Conservation (phyloP, 2,113 vertebrate species). For the Brachyhypopomus occidentalis region DNA sequence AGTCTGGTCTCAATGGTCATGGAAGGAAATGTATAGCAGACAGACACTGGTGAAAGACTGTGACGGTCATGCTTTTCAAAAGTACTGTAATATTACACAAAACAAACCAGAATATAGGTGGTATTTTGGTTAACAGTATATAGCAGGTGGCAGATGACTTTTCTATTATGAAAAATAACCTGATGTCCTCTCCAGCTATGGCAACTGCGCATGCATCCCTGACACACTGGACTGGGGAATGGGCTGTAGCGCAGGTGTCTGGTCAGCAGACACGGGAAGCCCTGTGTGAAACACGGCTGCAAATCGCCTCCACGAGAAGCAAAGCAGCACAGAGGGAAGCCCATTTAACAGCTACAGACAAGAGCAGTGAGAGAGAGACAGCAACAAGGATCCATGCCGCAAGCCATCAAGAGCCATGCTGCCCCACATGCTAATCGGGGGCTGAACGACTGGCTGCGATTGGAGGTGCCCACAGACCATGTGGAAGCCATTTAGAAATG, state of each 20-base stretch:
- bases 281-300: slow-evolving; percentile 13
- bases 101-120: neutral
- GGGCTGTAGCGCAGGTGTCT: slow-evolving; percentile 20
- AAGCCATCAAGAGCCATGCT: slow-evolving; percentile 20
- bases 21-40: slow-evolving; percentile 45
- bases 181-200: neutral
- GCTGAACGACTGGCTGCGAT: slow-evolving; percentile 25
- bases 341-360: slow-evolving; percentile 11
- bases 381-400: slow-evolving; percentile 33
- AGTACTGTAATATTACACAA: neutral
- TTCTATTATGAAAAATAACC: neutral
- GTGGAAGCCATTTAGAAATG: slow-evolving; percentile 32
- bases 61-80: no score
- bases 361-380: slow-evolving; percentile 16
- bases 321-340: slow-evolving; percentile 5
- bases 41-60: neutral
- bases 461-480: slow-evolving; percentile 38
- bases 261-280: neutral
- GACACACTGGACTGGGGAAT: neutral
- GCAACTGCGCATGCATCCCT: neutral
- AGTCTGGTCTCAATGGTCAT: slow-evolving; percentile 18
- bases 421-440: slow-evolving; percentile 5
- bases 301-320: neutral
- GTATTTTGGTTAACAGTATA: neutral
- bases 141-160: neutral